Conservation (phyloP, 2,888 invertebrate genomes). For the Euspilapteryx auroguttella region DNA sequence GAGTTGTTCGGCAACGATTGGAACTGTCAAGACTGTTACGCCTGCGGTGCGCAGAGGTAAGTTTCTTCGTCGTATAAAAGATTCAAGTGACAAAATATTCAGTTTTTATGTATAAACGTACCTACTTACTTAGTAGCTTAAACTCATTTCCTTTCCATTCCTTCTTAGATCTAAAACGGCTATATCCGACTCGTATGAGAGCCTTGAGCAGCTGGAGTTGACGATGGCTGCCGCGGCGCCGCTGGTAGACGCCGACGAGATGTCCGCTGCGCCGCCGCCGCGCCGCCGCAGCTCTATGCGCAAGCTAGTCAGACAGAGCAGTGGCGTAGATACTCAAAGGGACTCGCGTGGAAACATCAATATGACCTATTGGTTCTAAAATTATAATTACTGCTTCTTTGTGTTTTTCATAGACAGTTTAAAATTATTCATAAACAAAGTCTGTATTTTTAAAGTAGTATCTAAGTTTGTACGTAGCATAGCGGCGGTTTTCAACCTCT, state of each 20-base stretch:
- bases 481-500: too few species aligned
- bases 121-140: too few species aligned
- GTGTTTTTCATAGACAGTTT: too few species aligned
- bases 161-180: too few species aligned
- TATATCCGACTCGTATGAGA: constrained; percentile 75
- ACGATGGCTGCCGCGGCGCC: constrained; percentile 36
- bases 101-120: too few species aligned
- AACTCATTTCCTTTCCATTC: too few species aligned
- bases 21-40: constrained; percentile 72
- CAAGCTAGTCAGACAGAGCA: constrained; percentile 75
- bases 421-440: too few species aligned
- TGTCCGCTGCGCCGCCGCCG: constrained; percentile 18
- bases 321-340: constrained; percentile 80
- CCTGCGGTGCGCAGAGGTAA: constrained; percentile 72
- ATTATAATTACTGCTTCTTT: background rate
- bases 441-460: too few species aligned
- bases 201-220: constrained; percentile 65
- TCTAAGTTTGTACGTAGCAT: too few species aligned
- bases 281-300: constrained; percentile 63
- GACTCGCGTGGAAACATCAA: constrained; percentile 79
- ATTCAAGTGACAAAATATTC: too few species aligned
- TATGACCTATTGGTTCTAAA: constrained; percentile 85
- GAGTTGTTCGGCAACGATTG: constrained; percentile 86
- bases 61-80: too few species aligned
- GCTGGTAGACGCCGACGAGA: constrained; percentile 22